A percentile compares a stretch with the other conserved stretches of the same genome.
phyloP scores from a whole-genome alignment of 2,113 vertebrate species.

The Ceyx melanurus region DNA sequence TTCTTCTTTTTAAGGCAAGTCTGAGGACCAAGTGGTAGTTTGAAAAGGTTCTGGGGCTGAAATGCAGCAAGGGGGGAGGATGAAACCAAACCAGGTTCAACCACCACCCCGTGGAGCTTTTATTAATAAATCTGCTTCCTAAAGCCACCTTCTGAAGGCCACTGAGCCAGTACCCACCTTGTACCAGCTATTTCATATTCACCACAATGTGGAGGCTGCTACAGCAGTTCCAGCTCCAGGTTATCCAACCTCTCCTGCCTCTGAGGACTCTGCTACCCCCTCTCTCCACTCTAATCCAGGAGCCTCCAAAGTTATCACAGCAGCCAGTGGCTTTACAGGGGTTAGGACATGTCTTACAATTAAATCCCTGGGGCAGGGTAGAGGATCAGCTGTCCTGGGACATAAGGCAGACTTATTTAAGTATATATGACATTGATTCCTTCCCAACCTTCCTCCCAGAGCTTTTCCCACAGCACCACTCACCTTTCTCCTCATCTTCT shows the following conservation, averaged over 20 bases:
- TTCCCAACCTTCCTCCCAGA: neutral
- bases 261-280: neutral
- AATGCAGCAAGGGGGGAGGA: neutral
- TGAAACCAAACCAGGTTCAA: rapidly evolving
- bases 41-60: neutral
- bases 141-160: neutral
- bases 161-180: neutral
- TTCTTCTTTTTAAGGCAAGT: neutral
- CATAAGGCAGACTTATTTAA: slow-evolving; percentile 12
- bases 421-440: neutral
- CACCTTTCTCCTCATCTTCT: slow-evolving; percentile 86
- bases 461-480: neutral
- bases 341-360: neutral
- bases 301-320: neutral
- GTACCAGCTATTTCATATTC: neutral
- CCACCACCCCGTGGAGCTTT: neutral
- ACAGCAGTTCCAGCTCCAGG: slow-evolving; percentile 21
- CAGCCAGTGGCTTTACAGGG: slow-evolving; percentile 12
- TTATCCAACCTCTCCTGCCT: slow-evolving; percentile 28
- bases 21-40: neutral
- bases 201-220: neutral
- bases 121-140: neutral
- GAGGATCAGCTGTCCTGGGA: neutral
- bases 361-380: neutral
- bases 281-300: slow-evolving; percentile 11